Evolutionary conservation across 2,797 vertebrate species (phyloP), one percentile per base, ranked within the genome.

Genomic region (Sebastes itinus): DNA sequence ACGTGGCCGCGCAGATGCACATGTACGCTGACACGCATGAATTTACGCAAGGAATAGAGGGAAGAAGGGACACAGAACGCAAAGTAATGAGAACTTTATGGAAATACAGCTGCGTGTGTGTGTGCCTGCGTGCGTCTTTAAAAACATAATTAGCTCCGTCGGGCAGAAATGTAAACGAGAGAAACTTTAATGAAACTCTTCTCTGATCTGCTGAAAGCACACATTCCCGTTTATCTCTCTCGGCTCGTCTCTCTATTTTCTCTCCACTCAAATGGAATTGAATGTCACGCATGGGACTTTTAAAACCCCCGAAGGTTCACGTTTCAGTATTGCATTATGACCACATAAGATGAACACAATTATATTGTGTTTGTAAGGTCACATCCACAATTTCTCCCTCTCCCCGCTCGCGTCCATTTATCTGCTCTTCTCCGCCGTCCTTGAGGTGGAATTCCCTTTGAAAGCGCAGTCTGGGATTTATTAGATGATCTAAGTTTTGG

Each of bases 111-210:
- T 75, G 69, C 54, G 72, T 77, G 28, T 65, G 75, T 68, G 28
- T 32, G 27, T 68, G 28, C 20, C 30, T 58, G 83, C 38, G 30
- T 60, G 84, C 68, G 70, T 80, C 74, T 87, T 87, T 81, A 91
- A 80, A 78, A 92, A 93, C 85, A 91, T 92, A 93, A 94, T 94
- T 94, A 84, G 84, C 92, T 89, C 92, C 58, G 80, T 90, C 54
- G 66, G 83, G 87, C 87, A 88, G 86, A 94, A 92, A 93, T 91
- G 92, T 93, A 95, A 95, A 95, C 88, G 71, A 83, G 80, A 89
- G 79, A 85, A 92, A 91, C 88, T 88, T 88, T 88, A 94, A 93
- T 94, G 92, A 92, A 94, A 93, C 79, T 92, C 80, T 81, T 79
- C 89, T 90, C 86, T 92, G 92, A 93, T 93, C 87, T 91, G 89